Percentiles rank a stretch among this genome's conserved stretches.
Conservation (phyloP, 1,140 invertebrate genomes). For the Doryteuthis pealeii region DNA sequence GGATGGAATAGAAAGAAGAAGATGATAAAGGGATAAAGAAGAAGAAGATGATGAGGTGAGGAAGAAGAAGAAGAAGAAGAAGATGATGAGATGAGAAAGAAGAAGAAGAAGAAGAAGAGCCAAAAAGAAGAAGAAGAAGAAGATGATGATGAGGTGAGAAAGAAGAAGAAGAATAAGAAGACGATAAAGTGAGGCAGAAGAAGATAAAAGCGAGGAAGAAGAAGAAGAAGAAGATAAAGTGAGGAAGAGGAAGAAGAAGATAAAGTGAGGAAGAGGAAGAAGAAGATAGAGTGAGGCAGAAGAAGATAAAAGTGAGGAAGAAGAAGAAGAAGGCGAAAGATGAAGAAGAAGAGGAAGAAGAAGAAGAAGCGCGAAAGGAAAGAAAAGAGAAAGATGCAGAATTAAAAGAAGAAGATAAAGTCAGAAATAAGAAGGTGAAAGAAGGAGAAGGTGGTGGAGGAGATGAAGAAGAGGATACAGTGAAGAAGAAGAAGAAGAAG, state of each 20-base stretch:
- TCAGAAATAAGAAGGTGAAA: neutral
- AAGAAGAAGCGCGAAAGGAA: no score
- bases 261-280: slow-evolving; percentile 11
- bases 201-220: no score
- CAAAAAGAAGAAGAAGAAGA: no score
- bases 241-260: slow-evolving; percentile 8
- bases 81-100: no score
- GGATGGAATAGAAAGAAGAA: no score
- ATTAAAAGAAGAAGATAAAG: neutral
- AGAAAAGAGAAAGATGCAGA: slow-evolving; percentile 4
- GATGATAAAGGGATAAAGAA: no score
- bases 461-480: neutral
- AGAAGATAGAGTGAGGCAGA: slow-evolving; percentile 10
- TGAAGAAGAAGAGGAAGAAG: slow-evolving; percentile 10
- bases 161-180: no score
- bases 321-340: neutral
- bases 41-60: no score
- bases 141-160: no score
- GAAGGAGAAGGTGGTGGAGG: neutral
- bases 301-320: neutral
- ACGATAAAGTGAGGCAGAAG: no score
- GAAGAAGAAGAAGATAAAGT: neutral
- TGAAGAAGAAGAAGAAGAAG: slow-evolving; percentile 9
- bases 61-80: no score
- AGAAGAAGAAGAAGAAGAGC: no score